Conservation (phyloP, 2,888 invertebrate genomes). For the Heliothis peltigera region DNA sequence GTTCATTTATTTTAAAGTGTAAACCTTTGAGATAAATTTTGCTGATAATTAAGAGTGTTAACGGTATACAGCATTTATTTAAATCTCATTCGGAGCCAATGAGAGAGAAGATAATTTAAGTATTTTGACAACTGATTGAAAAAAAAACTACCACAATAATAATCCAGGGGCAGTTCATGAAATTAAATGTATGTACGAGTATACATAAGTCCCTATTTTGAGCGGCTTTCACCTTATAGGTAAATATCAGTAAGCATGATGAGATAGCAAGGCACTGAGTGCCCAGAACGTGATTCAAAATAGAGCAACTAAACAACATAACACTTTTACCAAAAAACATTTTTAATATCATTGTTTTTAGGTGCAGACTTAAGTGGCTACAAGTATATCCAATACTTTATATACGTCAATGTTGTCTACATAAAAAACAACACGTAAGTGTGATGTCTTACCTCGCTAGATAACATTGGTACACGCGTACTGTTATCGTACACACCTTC, state of each 20-base stretch:
- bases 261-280: background rate
- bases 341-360: constrained; percentile 2
- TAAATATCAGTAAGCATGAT: background rate
- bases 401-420: background rate
- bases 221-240: too few species aligned
- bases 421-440: background rate
- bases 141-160: too few species aligned
- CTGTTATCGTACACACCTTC: background rate
- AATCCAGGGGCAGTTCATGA: too few species aligned
- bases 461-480: background rate
- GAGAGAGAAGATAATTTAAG: too few species aligned
- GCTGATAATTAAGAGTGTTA: too few species aligned
- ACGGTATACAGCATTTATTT: too few species aligned
- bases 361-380: background rate
- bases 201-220: too few species aligned
- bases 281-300: background rate
- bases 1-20: too few species aligned
- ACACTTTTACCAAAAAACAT: background rate
- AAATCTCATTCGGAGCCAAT: too few species aligned
- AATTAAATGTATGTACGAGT: too few species aligned
- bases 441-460: background rate
- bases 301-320: background rate
- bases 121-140: too few species aligned
- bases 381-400: constrained; percentile 1
- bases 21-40: too few species aligned